phyloP scores from a whole-genome alignment of 2,113 vertebrate genomes.

The Notarius lentiginosus region DNA sequence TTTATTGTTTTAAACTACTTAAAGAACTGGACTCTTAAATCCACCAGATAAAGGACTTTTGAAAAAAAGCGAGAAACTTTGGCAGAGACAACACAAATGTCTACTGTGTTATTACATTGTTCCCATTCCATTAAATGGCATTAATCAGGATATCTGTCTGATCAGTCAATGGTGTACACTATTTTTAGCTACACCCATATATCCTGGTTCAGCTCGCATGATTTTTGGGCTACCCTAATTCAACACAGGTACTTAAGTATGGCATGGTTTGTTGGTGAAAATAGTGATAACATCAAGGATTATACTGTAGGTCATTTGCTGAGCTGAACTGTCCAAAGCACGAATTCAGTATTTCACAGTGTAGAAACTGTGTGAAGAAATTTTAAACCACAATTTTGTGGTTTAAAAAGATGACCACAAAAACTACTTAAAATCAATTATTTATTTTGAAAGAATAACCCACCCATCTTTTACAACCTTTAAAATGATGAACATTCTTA shows the following conservation, averaged over 20 bases:
- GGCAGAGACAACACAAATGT: background rate
- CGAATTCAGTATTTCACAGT: background rate
- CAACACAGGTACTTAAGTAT: background rate
- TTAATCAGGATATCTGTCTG: background rate
- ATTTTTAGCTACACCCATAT: background rate
- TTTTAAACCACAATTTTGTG: background rate
- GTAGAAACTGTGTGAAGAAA: background rate
- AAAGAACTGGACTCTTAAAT: background rate
- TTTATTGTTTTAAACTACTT: background rate
- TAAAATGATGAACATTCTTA: background rate
- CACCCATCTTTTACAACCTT: background rate
- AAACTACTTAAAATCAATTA: background rate
- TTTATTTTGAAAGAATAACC: background rate
- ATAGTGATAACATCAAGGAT: background rate
- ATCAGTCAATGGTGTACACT: background rate
- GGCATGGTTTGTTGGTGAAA: background rate
- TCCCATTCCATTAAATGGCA: background rate
- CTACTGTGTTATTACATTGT: no score
- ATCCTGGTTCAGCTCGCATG: background rate
- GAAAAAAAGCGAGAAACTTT: background rate
- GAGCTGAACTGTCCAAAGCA: background rate
- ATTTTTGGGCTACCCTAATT: background rate
- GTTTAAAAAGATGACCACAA: background rate
- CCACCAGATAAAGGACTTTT: background rate
- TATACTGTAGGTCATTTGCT: background rate